Conservation (phyloP, 1,140 invertebrate genomes). For the Listronotus oregonensis region DNA sequence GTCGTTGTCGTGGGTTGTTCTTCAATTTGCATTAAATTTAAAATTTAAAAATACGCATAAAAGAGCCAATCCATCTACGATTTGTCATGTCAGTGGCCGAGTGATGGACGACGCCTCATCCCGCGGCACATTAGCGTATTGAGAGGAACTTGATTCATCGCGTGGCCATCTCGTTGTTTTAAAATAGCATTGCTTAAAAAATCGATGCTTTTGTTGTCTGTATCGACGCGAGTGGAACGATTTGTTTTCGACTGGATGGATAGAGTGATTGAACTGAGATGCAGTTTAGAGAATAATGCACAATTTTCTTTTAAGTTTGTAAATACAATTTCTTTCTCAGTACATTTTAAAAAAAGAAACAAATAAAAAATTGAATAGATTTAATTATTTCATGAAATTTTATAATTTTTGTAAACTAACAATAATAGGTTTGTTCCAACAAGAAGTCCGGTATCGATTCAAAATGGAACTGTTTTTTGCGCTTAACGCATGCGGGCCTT, state of each 20-base stretch:
- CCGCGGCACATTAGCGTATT: conserved; percentile 47
- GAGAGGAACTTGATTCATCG: conserved; percentile 47
- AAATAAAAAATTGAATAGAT: no score
- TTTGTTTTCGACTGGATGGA: conserved; percentile 5
- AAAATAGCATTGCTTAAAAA: conserved; percentile 44
- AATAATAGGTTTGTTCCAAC: no score
- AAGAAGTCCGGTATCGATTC: no score
- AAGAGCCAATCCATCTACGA: conserved; percentile 36
- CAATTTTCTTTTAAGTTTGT: conserved; percentile 22
- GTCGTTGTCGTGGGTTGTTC: no score
- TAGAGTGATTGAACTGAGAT: conserved; percentile 22
- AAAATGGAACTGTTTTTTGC: no score
- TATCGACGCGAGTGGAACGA: conserved; percentile 17
- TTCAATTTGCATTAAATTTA: conserved; percentile 8
- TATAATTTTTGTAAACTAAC: no score
- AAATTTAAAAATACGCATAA: conserved; percentile 25
- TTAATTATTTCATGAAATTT: no score
- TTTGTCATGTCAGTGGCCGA: conserved; percentile 51
- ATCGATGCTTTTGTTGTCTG: conserved; percentile 42
- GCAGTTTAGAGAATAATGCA: conserved; percentile 12
- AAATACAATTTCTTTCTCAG: no score
- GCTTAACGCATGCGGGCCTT: no score
- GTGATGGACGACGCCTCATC: conserved; percentile 45
- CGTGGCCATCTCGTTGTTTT: conserved; percentile 48
- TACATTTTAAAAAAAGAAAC: no score